Conservation (phyloP, 2,113 vertebrate genomes). For the Austrofundulus limnaeus region DNA sequence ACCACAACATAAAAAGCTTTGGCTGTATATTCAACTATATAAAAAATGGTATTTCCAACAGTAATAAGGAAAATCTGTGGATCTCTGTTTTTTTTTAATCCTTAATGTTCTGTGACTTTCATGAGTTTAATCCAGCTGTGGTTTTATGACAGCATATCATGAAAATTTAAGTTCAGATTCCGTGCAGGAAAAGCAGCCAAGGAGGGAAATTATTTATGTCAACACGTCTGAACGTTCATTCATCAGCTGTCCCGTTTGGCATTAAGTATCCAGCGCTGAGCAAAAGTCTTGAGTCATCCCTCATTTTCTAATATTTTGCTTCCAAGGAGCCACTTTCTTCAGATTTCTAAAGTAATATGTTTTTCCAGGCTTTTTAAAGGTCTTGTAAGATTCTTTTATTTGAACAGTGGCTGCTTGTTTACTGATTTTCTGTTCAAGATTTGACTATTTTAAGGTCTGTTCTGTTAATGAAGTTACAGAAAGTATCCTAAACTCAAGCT, state of each 20-base stretch:
- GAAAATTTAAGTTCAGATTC: conserved; percentile 19
- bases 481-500: no score
- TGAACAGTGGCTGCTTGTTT: no score
- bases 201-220: background rate
- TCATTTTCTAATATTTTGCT: no score
- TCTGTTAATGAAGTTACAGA: no score
- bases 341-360: no score
- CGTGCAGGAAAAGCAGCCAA: background rate
- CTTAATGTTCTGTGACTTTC: conserved; percentile 8
- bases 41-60: conserved; percentile 9
- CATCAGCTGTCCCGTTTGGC: background rate
- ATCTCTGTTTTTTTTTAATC: conserved; percentile 25
- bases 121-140: conserved; percentile 19
- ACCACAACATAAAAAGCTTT: background rate
- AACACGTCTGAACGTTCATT: background rate
- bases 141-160: conserved; percentile 8
- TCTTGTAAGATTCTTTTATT: background rate
- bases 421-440: no score
- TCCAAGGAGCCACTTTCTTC: no score
- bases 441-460: no score
- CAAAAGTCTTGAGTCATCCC: no score
- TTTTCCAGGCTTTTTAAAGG: background rate
- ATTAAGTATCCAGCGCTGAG: background rate
- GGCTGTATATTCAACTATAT: background rate
- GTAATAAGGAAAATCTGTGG: conserved; percentile 5